Percentiles rank a stretch among this genome's conserved stretches.
Conservation (phyloP, 2,888 invertebrate species). For the Dendrolimus houi region DNA sequence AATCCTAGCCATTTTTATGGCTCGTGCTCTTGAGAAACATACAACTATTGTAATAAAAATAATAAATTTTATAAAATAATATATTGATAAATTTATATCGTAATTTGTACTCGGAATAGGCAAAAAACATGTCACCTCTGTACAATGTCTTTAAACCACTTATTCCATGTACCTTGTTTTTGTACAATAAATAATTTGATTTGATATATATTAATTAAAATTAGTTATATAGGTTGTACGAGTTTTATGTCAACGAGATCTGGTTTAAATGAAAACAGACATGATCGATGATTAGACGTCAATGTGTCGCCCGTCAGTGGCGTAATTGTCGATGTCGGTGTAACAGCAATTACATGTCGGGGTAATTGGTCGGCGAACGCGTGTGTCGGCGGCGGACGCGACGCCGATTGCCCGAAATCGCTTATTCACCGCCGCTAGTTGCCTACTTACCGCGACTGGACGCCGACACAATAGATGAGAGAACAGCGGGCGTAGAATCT, state of each 20-base stretch:
- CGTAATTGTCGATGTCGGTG: constrained; percentile 15
- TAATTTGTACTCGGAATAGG: no score
- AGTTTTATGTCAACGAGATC: constrained; percentile 3
- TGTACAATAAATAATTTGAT: no score
- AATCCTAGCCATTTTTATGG: no score
- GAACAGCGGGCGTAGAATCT: constrained; percentile 4
- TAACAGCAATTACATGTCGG: constrained; percentile 19
- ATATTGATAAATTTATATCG: no score
- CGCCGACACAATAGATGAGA: constrained; percentile 7
- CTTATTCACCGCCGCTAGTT: constrained; percentile 69
- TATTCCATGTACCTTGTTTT: no score
- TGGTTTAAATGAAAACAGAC: constrained; percentile 33
- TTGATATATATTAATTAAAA: no score
- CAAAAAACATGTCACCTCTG: no score
- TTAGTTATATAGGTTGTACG: no score
- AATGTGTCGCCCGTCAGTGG: constrained; percentile 4
- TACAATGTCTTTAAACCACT: no score
- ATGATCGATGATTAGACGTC: constrained; percentile 14
- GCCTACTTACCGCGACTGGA: constrained; percentile 54
- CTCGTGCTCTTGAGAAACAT: no score
- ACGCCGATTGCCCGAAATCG: constrained; percentile 47
- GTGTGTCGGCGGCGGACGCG: constrained; percentile 13
- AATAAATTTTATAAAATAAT: no score
- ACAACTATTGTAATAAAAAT: no score
- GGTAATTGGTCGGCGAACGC: constrained; percentile 11